phyloP scores from a whole-genome alignment of 2,797 vertebrate genomes.

The Varecia variegata region DNA sequence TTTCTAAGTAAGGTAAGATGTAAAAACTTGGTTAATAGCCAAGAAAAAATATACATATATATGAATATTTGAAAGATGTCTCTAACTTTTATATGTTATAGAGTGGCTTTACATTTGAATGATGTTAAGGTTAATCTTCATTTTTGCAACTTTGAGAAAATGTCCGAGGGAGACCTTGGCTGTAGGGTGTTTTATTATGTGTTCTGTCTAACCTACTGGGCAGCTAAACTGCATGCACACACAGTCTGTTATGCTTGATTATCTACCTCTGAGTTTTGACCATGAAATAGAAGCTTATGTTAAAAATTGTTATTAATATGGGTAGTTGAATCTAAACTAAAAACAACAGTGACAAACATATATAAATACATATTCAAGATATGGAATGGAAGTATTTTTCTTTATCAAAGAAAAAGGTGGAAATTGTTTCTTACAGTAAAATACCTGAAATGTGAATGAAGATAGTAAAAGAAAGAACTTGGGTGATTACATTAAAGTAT shows the following conservation, averaged over 20 bases:
- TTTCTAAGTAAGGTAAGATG: neutral
- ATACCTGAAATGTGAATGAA: neutral
- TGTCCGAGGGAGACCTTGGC: neutral
- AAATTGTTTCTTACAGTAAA: neutral
- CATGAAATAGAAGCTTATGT: neutral
- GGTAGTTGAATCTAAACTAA: neutral
- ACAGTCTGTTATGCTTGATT: neutral
- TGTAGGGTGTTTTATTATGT: neutral
- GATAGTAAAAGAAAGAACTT: neutral
- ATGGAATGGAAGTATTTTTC: neutral
- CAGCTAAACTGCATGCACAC: neutral
- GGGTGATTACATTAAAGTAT: neutral
- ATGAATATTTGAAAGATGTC: neutral
- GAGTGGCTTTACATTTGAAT: neutral
- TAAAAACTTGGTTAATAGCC: neutral
- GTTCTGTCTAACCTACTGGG: neutral
- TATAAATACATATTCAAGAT: neutral
- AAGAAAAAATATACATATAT: neutral
- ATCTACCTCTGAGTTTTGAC: neutral
- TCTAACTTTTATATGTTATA: neutral
- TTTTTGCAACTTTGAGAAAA: neutral
- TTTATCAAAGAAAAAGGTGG: neutral
- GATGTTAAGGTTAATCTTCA: neutral
- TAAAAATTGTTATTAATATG: neutral
- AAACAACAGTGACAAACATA: neutral